Evolutionary conservation across 2,888 invertebrate genomes (phyloP).

Genomic region (Ypsolopha scabrella): DNA sequence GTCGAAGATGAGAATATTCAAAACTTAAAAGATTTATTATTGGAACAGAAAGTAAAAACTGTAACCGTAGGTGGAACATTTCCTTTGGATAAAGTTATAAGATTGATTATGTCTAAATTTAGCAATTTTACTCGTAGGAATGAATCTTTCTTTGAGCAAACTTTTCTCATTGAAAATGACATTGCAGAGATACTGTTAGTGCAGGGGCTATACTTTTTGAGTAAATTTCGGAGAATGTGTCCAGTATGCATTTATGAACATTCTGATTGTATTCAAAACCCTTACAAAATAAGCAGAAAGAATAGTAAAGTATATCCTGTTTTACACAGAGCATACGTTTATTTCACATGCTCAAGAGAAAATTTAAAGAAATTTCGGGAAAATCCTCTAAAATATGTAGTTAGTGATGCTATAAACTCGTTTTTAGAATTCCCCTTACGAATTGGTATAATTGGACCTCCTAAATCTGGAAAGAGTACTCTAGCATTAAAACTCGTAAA

Average conservation of each 20-base stretch:
- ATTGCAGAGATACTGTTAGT: slow-evolving; percentile 68
- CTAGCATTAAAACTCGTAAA: slow-evolving; percentile 65
- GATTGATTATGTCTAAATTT: slow-evolving; percentile 29
- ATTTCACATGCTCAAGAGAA: slow-evolving; percentile 65
- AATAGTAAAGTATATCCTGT: slow-evolving; percentile 61
- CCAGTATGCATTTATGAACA: slow-evolving; percentile 72
- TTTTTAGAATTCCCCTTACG: slow-evolving; percentile 63
- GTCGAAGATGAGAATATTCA: slow-evolving; percentile 52
- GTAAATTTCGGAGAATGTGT: slow-evolving; percentile 74
- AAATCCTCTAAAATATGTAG: slow-evolving; percentile 69
- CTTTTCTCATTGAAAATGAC: slow-evolving; percentile 58
- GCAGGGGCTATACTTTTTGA: slow-evolving; percentile 72
- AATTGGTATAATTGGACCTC: slow-evolving; percentile 71
- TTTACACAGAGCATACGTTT: slow-evolving; percentile 70
- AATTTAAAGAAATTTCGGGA: slow-evolving; percentile 58
- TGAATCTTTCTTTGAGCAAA: slow-evolving; percentile 68
- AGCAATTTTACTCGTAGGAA: slow-evolving; percentile 45
- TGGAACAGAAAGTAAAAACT: slow-evolving; percentile 54
- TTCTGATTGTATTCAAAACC: slow-evolving; percentile 50
- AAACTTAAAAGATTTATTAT: slow-evolving; percentile 35
- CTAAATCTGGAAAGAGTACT: slow-evolving; percentile 73
- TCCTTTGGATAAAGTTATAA: slow-evolving; percentile 32
- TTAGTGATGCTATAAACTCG: slow-evolving; percentile 35
- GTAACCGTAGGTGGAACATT: slow-evolving; percentile 47
- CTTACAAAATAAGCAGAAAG: slow-evolving; percentile 51